Evolutionary conservation across 2,888 invertebrate genomes (phyloP).

Genomic region (Saturnia japonica): DNA sequence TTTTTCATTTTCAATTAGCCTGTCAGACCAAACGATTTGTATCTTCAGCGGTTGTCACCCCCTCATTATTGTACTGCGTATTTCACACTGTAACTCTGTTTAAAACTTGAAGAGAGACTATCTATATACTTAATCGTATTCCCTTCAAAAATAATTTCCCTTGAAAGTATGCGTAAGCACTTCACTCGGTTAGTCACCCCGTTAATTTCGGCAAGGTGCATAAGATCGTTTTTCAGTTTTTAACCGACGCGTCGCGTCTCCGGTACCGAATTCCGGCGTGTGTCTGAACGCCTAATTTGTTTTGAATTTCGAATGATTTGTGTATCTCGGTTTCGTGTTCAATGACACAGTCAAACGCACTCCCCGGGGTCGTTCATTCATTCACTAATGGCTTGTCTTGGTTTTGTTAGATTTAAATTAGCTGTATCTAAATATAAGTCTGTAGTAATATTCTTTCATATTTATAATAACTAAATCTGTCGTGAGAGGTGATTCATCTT

Average conservation of each 20-base stretch:
- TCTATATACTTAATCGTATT: slow-evolving; percentile 38
- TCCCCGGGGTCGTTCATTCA: slow-evolving; percentile 44
- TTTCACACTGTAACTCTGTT: slow-evolving; percentile 39
- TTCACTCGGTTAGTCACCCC: slow-evolving; percentile 58
- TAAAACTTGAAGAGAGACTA: slow-evolving; percentile 42
- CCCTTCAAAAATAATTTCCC: slow-evolving; percentile 19
- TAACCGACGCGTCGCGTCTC: slow-evolving; percentile 35
- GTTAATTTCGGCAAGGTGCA: slow-evolving; percentile 54
- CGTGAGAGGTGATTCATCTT: neutral
- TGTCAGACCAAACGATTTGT: slow-evolving; percentile 24
- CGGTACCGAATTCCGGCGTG: slow-evolving; percentile 2
- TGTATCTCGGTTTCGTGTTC: slow-evolving; percentile 43
- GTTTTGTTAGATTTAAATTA: slow-evolving; percentile 29
- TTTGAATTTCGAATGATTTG: slow-evolving; percentile 58
- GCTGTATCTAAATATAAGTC: slow-evolving; percentile 9
- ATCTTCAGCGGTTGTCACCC: neutral
- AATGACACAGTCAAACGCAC: slow-evolving; percentile 43
- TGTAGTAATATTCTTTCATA: slow-evolving; percentile 7
- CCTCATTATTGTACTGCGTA: slow-evolving; percentile 17
- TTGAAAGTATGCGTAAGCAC: slow-evolving; percentile 52
- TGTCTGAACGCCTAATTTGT: slow-evolving; percentile 46
- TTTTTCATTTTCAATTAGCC: slow-evolving; percentile 8
- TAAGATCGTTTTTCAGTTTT: slow-evolving; percentile 31
- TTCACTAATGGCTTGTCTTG: slow-evolving; percentile 40
- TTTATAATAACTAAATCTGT: slow-evolving; percentile 4